Conservation (phyloP, 53 echinoderm and acorn worm genomes). For the Luidia sarsii region DNA sequence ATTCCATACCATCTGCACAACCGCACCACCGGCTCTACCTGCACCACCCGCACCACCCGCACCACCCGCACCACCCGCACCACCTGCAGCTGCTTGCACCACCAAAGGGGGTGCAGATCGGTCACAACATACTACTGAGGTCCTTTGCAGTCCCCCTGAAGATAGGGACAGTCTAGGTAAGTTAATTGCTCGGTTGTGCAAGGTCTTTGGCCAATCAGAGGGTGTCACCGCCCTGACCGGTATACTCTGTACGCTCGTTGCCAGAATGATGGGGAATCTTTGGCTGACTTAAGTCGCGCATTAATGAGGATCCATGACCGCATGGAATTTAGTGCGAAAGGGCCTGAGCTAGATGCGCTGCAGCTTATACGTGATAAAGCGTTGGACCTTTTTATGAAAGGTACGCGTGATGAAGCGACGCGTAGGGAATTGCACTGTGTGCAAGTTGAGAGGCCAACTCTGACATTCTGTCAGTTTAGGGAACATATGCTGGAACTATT, state of each 20-base stretch:
- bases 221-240: slow-evolving; percentile 8
- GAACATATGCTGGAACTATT: neutral
- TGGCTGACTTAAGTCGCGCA: slow-evolving; percentile 33
- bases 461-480: slow-evolving; percentile 1
- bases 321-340: slow-evolving; percentile 22
- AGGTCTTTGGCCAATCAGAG: slow-evolving; percentile 6
- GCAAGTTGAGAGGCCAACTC: neutral
- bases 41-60: no score
- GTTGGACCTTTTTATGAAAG: neutral
- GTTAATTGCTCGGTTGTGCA: neutral
- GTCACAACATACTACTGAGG: no score
- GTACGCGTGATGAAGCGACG: neutral
- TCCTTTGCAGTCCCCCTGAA: neutral
- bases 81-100: no score
- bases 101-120: no score
- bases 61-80: no score
- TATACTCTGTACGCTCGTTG: slow-evolving; percentile 1
- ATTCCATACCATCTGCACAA: no score
- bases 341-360: slow-evolving; percentile 24
- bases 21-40: no score
- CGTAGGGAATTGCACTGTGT: slow-evolving; percentile 3
- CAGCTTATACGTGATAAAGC: slow-evolving; percentile 19
- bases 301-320: slow-evolving; percentile 18
- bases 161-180: neutral
- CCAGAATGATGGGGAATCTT: slow-evolving; percentile 14